phyloP scores from a whole-genome alignment of 2,113 vertebrate species.

The Atractosteus spatula region DNA sequence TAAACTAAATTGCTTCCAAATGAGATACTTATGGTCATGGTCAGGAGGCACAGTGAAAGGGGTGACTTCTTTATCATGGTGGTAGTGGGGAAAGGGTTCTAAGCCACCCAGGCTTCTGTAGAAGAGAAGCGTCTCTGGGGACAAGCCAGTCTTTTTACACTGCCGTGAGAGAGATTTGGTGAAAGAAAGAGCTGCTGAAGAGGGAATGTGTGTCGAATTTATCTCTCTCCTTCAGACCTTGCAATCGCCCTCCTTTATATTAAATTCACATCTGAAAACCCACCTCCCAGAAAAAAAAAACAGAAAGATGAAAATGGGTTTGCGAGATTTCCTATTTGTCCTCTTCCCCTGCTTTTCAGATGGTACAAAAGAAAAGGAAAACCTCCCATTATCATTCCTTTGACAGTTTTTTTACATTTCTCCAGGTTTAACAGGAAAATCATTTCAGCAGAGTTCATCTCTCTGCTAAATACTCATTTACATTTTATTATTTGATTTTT shows the following conservation, averaged over 20 bases:
- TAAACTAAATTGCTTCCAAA: constrained; percentile 14
- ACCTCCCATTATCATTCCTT: too few species aligned
- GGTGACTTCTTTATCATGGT: not conserved
- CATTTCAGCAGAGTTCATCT: too few species aligned
- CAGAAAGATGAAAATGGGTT: too few species aligned
- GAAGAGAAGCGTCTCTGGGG: not conserved
- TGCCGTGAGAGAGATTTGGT: not conserved
- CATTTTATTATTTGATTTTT: too few species aligned
- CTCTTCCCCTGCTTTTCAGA: too few species aligned
- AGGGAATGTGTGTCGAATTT: constrained; percentile 12
- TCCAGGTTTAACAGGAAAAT: too few species aligned
- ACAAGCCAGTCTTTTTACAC: not conserved
- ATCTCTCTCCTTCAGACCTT: constrained; percentile 10
- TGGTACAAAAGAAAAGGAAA: too few species aligned
- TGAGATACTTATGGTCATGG: constrained; percentile 6
- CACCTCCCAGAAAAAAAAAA: not conserved
- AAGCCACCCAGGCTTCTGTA: not conserved
- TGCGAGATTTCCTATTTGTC: too few species aligned
- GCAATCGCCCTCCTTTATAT: not conserved
- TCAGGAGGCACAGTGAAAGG: not conserved
- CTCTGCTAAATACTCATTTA: too few species aligned
- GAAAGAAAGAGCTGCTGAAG: not conserved
- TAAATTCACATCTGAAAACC: not conserved
- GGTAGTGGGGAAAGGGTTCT: too few species aligned
- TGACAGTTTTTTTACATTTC: too few species aligned